Conservation (phyloP, 2,888 invertebrate genomes). For the Zhengitettix transpicula region DNA sequence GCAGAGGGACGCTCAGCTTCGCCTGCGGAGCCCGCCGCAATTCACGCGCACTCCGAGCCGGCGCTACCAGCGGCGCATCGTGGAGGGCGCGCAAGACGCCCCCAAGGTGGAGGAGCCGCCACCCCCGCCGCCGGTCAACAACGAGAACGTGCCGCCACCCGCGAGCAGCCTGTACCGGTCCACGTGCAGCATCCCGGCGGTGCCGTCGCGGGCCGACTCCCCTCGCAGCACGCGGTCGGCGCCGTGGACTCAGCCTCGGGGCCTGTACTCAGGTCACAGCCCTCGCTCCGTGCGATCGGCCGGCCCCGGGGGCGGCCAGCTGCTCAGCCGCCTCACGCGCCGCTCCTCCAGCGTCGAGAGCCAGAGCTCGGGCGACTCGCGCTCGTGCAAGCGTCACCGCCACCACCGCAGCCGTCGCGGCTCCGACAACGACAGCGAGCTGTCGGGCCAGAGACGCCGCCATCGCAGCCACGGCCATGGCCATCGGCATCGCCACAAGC, state of each 20-base stretch:
- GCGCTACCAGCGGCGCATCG: constrained; percentile 50
- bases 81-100: constrained; percentile 33
- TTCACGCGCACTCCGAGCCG: constrained; percentile 66
- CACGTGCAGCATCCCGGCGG: not conserved
- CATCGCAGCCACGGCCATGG: constrained; percentile 61
- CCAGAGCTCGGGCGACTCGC: constrained; percentile 74
- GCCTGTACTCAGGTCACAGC: constrained; percentile 61
- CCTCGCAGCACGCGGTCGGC: not conserved
- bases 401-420: constrained; percentile 67
- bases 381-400: constrained; percentile 34
- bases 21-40: constrained; percentile 43
- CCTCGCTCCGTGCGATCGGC: not conserved
- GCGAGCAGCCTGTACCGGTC: not conserved
- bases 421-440: constrained; percentile 81
- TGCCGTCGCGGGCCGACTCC: not conserved
- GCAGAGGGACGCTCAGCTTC: constrained; percentile 26
- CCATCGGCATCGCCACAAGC: constrained; percentile 49
- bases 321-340: not conserved
- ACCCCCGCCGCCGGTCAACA: not conserved
- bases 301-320: not conserved
- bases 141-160: not conserved
- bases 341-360: constrained; percentile 45
- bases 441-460: constrained; percentile 72
- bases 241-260: constrained; percentile 19
- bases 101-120: too few species aligned